Base-by-base conservation (phyloP, 1,140 invertebrate species). In the Papilio aristodemus region DNA sequence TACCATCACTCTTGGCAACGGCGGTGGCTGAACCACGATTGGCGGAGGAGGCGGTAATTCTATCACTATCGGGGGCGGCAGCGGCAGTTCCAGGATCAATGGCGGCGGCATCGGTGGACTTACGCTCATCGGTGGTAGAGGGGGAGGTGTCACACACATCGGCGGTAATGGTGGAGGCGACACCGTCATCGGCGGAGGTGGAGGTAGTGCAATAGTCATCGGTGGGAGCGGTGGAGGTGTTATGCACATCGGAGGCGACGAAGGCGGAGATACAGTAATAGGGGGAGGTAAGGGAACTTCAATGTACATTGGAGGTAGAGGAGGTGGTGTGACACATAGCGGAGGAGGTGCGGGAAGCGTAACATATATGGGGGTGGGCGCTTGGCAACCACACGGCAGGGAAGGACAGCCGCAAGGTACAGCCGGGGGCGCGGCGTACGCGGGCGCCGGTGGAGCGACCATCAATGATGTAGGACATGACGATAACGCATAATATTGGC, bases 31-130 rank as follows among this genome's bases (percentile, higher is more conserved):
- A 1, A 87, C 76, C 4, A 84, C 70, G 14, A 89, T 83, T 9
- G 85, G 85, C 5, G 87, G 81, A 0, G 79, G 77, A 17, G 80
- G 69, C 10, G 81, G 87, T 54, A 87, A 58, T 66, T 86, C 83
- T 17, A 89, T 87, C 39, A 87, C 70, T 10, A 89, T 84, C 19
- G 86, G 84, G 2, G 84, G 84, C 0, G 86, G 83, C 7, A 75
- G 32, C 5, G 87, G 87, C 8, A 85, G 71, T 9, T 86, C 83
- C 10, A 88, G 27, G 0, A 80, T 71, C 36, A 90, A 80, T 0
- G 84, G 77, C 2, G 84, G 80, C 0, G 81, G 85, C 8, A 69
- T 11, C 1, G 87, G 87, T 10, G 85, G 80, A 62, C 79, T 83
- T 0, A 89, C 76, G 50, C 77, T 80, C 73, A 87, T 78, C 7